These are phyloP conservation scores for Sapayoa aenigma DNA, from an alignment of 2,113 vertebrate genomes.

Conservation along the genomic window DNA sequence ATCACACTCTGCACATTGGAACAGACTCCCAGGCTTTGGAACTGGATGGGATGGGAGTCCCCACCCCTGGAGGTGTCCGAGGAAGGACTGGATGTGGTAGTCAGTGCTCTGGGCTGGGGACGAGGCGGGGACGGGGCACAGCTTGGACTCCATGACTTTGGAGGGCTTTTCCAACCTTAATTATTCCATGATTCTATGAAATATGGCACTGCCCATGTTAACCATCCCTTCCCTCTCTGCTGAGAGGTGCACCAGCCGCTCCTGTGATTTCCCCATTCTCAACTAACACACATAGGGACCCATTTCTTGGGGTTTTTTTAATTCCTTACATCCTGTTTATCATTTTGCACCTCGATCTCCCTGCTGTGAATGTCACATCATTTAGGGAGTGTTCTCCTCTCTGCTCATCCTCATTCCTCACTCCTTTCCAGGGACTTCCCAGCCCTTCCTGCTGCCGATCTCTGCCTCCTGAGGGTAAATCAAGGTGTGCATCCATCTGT, in stretches of 20 bases:
- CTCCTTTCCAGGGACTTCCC: neutral
- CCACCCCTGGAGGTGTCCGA: neutral
- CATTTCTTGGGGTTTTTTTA: neutral
- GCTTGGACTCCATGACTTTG: neutral
- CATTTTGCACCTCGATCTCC: neutral
- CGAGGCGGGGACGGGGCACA: neutral
- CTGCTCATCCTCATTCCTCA: neutral
- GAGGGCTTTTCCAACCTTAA: neutral
- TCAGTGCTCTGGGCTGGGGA: too few species aligned
- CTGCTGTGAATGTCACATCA: neutral
- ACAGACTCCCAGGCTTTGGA: neutral
- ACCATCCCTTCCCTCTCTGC: too few species aligned
- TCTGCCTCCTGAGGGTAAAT: neutral
- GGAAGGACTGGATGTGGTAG: neutral
- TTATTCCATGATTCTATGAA: neutral
- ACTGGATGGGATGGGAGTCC: neutral
- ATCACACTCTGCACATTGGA: neutral
- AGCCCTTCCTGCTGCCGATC: neutral
- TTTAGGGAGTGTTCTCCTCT: neutral
- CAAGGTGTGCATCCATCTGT: accelerated
- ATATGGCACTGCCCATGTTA: neutral
- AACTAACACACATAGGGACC: neutral
- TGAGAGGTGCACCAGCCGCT: neutral
- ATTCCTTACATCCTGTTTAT: neutral
- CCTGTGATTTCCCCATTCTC: neutral